phyloP scores from a whole-genome alignment of 2,113 vertebrate species.

The Bambusicola thoracicus region DNA sequence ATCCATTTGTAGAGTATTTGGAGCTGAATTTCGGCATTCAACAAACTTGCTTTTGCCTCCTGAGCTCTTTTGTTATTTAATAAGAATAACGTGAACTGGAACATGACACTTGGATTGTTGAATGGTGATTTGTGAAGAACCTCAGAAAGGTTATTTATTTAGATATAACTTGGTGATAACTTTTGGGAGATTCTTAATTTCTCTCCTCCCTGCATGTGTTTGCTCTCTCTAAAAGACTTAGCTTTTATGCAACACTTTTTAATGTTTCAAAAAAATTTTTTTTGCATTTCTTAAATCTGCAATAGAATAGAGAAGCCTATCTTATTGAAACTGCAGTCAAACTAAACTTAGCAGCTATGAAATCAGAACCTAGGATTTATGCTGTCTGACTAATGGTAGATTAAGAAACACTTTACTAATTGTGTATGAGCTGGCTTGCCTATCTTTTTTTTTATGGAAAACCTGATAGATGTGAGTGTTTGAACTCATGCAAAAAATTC shows the following conservation, averaged over 20 bases:
- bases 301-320: not conserved
- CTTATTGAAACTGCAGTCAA: not conserved
- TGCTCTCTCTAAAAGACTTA: not conserved
- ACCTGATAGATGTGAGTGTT: not conserved
- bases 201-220: not conserved
- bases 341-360: not conserved
- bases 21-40: not conserved
- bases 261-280: not conserved
- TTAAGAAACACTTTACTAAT: constrained; percentile 29
- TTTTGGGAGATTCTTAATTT: constrained; percentile 2
- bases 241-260: not conserved
- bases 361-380: constrained; percentile 34
- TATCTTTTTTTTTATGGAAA: constrained; percentile 2
- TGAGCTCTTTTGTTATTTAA: not conserved
- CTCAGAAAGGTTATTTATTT: constrained; percentile 32
- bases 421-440: constrained; percentile 6
- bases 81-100: not conserved
- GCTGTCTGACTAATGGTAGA: constrained; percentile 26
- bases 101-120: not conserved
- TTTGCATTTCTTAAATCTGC: not conserved
- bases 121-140: not conserved
- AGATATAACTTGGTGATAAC: not conserved
- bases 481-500: constrained; percentile 1
- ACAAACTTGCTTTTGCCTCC: not conserved
- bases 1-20: not conserved